These are phyloP conservation scores for Talpa occidentalis DNA, from an alignment of 2,113 vertebrate species.

Conservation along the genomic window DNA sequence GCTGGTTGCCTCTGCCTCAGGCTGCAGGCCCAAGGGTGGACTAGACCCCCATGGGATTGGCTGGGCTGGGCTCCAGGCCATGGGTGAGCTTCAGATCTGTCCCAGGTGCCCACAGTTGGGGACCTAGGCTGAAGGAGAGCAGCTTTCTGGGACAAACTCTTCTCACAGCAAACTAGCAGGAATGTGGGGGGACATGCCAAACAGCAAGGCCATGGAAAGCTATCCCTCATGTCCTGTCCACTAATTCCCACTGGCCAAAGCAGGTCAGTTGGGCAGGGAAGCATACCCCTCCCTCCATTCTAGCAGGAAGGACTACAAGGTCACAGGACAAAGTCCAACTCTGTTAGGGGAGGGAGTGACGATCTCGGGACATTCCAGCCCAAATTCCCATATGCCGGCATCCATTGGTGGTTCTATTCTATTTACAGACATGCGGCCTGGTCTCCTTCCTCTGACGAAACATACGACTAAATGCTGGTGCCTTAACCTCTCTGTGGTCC, in stretches of 20 bases:
- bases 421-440: not conserved
- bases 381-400: accelerated
- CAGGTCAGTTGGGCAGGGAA: not conserved
- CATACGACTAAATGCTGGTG: accelerated
- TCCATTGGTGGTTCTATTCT: not conserved
- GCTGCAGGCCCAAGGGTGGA: not conserved
- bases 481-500: not conserved
- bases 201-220: not conserved
- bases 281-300: not conserved
- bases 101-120: not conserved
- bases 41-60: not conserved
- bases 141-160: not conserved
- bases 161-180: not conserved
- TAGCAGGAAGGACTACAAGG: not conserved
- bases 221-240: not conserved
- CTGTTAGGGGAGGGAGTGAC: not conserved
- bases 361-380: not conserved
- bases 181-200: not conserved
- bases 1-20: not conserved
- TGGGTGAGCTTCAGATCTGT: not conserved
- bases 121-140: not conserved
- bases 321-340: not conserved
- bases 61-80: not conserved
- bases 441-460: not conserved
- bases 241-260: not conserved